Evolutionary conservation across 2,113 vertebrate genomes (phyloP).

Genomic region (Xiphias gladius): DNA sequence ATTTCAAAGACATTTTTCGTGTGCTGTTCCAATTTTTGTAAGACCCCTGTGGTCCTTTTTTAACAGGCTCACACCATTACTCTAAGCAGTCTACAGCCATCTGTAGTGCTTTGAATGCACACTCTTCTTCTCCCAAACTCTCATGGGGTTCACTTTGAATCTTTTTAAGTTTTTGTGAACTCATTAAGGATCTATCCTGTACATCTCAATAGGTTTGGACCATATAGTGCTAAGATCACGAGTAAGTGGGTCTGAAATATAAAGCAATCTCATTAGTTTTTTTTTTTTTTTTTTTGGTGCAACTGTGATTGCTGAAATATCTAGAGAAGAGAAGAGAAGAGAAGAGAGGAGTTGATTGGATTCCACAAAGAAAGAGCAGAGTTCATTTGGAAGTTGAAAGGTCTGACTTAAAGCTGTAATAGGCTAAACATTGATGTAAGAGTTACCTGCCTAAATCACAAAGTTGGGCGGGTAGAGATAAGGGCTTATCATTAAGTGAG

Average conservation of each 20-base stretch:
- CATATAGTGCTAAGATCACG: slow-evolving; percentile 13
- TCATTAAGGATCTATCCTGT: slow-evolving; percentile 30
- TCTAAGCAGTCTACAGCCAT: slow-evolving; percentile 32
- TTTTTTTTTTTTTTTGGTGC: not conserved
- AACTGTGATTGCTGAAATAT: not conserved
- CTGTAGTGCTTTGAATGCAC: slow-evolving; percentile 32
- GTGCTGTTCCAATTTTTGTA: slow-evolving; percentile 45
- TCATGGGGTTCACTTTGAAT: slow-evolving; percentile 15
- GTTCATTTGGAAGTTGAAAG: slow-evolving; percentile 22
- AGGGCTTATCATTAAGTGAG: slow-evolving; percentile 12
- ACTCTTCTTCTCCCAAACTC: slow-evolving; percentile 3
- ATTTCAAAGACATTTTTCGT: slow-evolving; percentile 66
- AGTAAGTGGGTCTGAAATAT: slow-evolving; percentile 6
- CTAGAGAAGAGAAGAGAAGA: not conserved
- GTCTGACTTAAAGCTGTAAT: slow-evolving; percentile 21
- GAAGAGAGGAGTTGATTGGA: not conserved
- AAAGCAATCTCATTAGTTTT: not conserved
- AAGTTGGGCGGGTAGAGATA: slow-evolving; percentile 3
- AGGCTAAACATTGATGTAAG: slow-evolving; percentile 11
- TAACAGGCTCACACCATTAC: slow-evolving; percentile 48
- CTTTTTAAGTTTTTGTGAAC: slow-evolving; percentile 11
- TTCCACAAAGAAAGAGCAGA: not conserved
- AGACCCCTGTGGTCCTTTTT: slow-evolving; percentile 42
- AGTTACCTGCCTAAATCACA: not conserved
- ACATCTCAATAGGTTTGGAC: slow-evolving; percentile 6